phyloP scores from a whole-genome alignment of 2,113 vertebrate species.

The Leptodactylus fuscus region DNA sequence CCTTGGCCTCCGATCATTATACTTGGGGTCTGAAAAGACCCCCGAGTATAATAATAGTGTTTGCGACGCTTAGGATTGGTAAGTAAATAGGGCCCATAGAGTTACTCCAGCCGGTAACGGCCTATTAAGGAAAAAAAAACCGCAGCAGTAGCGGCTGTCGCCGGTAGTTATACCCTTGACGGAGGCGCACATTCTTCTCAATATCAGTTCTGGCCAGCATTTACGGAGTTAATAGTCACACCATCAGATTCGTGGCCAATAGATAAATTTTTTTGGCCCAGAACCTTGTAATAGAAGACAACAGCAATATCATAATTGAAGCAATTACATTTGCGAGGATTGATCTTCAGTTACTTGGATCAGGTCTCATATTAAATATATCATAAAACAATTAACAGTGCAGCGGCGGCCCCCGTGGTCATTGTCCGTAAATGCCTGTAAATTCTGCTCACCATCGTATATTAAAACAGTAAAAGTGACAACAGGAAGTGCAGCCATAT shows the following conservation, averaged over 20 bases:
- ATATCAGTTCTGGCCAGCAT: background rate
- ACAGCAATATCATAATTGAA: background rate
- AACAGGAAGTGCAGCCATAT: no score
- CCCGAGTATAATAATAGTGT: no score
- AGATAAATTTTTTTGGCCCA: background rate
- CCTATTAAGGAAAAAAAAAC: no score
- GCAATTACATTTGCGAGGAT: background rate
- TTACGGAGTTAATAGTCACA: background rate
- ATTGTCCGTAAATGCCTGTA: background rate
- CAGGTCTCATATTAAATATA: background rate
- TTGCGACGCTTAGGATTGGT: no score
- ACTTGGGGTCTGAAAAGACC: no score
- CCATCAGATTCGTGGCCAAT: background rate
- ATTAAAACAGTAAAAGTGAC: background rate
- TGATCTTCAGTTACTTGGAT: background rate
- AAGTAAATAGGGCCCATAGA: no score
- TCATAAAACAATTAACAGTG: background rate
- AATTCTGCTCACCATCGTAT: background rate
- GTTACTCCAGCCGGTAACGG: no score
- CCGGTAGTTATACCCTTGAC: no score
- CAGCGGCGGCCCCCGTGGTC: background rate
- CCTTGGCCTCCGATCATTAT: no score
- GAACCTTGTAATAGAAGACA: background rate
- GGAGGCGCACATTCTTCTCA: no score
- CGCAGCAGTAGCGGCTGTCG: no score